A percentile compares a stretch with the other conserved stretches of the same genome.
Evolutionary conservation across 2,797 vertebrate genomes (phyloP).

Genomic region (Enoplosus armatus): DNA sequence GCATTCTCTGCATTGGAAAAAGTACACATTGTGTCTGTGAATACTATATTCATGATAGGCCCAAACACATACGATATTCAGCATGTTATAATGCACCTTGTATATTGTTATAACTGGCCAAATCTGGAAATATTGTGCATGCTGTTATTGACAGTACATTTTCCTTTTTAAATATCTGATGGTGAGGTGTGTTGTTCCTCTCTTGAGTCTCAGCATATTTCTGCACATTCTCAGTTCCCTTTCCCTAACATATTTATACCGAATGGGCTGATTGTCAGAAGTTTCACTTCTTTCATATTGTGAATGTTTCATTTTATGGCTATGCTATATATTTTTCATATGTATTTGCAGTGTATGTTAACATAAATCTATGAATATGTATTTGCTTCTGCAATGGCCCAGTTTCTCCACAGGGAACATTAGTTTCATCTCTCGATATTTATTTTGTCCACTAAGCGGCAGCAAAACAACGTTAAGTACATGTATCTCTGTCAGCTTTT

Average conservation of each 20-base stretch:
- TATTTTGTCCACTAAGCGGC: slow-evolving; percentile 62
- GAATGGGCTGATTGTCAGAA: not conserved
- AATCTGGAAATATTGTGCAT: not conserved
- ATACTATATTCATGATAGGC: not conserved
- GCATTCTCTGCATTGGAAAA: not conserved
- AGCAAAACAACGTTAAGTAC: slow-evolving; percentile 52
- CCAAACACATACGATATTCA: not conserved
- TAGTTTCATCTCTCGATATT: not conserved
- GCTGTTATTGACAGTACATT: not conserved
- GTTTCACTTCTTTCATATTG: not conserved
- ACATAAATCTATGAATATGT: slow-evolving; percentile 7
- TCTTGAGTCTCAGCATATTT: not conserved
- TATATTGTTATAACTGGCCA: not conserved
- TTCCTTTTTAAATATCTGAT: not conserved
- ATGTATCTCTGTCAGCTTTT: not conserved
- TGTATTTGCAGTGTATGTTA: not conserved
- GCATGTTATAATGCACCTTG: not conserved
- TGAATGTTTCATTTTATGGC: not conserved
- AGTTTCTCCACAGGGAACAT: slow-evolving; percentile 12
- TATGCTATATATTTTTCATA: not conserved
- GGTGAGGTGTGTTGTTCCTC: not conserved
- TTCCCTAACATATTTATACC: not conserved
- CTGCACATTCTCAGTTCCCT: not conserved
- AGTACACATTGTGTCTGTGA: not conserved
- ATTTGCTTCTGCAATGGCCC: not conserved